These are phyloP conservation scores for Heterodera filipjevi DNA, from an alignment of 2,888 invertebrate species.

Conservation along the genomic window DNA sequence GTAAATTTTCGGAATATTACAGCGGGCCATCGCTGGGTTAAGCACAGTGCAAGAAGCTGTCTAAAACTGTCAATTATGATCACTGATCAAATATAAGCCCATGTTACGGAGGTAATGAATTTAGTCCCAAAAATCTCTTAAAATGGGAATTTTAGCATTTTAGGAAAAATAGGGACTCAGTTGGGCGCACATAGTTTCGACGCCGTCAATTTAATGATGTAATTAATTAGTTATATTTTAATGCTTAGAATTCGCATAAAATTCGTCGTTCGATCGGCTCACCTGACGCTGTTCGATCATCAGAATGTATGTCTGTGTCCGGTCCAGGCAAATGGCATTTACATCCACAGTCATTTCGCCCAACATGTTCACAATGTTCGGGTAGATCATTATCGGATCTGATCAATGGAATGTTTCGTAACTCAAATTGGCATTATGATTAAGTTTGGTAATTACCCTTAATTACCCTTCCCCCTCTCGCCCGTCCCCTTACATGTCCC, in stretches of 20 bases:
- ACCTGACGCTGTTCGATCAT: conserved; percentile 64
- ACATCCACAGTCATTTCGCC: conserved; percentile 95
- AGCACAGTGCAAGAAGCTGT: conserved; percentile 59
- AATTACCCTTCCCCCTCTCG: conserved; percentile 6
- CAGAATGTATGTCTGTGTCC: conserved; percentile 57
- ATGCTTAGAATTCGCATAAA: neutral
- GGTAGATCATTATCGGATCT: conserved; percentile 68
- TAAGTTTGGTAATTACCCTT: neutral
- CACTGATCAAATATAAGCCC: neutral
- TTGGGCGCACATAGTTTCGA: no score
- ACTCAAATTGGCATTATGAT: neutral
- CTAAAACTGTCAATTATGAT: conserved; percentile 40
- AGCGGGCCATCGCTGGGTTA: conserved; percentile 62
- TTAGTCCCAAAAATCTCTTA: no score
- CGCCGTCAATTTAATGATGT: no score
- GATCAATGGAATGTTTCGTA: neutral
- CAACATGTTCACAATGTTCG: conserved; percentile 94
- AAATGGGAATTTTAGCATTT: no score
- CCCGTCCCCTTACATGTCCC: conserved; percentile 65
- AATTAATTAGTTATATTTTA: no score
- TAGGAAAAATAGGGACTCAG: no score
- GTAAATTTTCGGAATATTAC: conserved; percentile 60
- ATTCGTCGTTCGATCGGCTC: neutral
- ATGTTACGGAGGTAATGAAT: no score
- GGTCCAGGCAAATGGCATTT: conserved; percentile 89